Base-by-base conservation (phyloP, 2,888 invertebrate genomes). In the Schrankia costaestrigalis region DNA sequence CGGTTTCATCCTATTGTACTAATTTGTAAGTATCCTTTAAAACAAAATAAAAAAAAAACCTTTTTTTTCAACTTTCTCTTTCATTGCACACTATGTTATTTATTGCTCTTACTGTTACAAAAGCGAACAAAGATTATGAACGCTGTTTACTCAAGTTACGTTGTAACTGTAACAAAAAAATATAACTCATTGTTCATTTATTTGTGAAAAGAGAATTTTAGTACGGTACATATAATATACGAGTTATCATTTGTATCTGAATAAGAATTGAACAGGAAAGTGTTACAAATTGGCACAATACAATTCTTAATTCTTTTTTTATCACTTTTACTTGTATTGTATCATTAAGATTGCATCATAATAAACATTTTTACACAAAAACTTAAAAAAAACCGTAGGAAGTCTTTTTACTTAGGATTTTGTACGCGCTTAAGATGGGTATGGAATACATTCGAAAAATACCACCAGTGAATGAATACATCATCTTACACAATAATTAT, bases 41-140 rank as follows among this genome's bases (percentile, higher is more conserved):
- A 60, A 59, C 55, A 61, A 69, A 35, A 21, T 29, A 41, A 41
- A 58, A 49, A 45, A 39, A 34, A 45, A 40, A 35, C 42, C 27
- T 46, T 47, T 41, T 51, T 35, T 43, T 51, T 39, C 19, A 46
- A 60, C 67, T 70, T 70, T 70, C 71, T 61, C 55, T 70, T 68
- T 70, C 65, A 59, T 33, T 62, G 49, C 28, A 44, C 41, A n/a
- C 34, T 37, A 29, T 47, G 46, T 54, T 49, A 56, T 53, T 49
- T 52, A 57, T 59, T 54, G 43, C 43, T 28, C 47, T 37, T 27
- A 47, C 63, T 56, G 60, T 68, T 64, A 56, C 53, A 41, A 41
- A 39, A 58, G 40, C 52, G 45, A 25, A 65, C 62, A 69, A 71
- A 63, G 57, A 53, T 47, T 42, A 37, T 43, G 45, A 29, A 57